Percentiles rank a stretch among this genome's conserved stretches.
Conservation (phyloP, 2,797 vertebrate genomes). For the Gymnothorax javanicus region DNA sequence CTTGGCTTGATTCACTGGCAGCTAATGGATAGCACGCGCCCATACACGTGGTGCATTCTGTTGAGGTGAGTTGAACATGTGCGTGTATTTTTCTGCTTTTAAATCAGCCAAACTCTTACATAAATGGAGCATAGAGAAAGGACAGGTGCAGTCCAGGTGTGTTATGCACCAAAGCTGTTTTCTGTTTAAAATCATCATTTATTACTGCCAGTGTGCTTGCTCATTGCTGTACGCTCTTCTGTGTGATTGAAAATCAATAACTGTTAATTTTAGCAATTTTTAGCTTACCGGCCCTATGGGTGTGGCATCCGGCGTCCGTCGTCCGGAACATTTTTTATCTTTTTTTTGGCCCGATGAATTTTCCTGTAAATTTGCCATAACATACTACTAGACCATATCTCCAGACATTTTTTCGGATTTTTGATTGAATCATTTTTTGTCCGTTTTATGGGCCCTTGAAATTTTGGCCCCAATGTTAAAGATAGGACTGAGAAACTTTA, state of each 20-base stretch:
- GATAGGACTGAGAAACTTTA: no score
- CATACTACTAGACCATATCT: no score
- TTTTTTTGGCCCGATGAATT: no score
- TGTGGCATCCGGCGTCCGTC: no score
- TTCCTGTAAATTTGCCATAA: no score
- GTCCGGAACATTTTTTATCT: no score
- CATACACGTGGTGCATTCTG: neutral
- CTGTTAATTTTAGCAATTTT: neutral
- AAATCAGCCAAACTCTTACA: neutral
- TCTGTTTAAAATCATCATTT: neutral
- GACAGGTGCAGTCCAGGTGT: conserved; percentile 4
- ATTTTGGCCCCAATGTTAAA: no score
- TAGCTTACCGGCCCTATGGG: no score
- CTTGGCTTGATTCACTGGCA: neutral
- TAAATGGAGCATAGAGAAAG: neutral
- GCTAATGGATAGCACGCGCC: neutral
- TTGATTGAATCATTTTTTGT: no score
- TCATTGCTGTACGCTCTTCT: neutral
- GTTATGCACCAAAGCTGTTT: neutral
- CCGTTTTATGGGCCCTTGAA: no score
- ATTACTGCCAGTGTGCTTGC: neutral
- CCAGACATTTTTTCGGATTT: no score
- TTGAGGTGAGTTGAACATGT: neutral
- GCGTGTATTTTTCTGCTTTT: conserved; percentile 1
- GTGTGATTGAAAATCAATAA: neutral